These are phyloP conservation scores for Pangasianodon gigas DNA, from an alignment of 2,113 vertebrate species.

Conservation along the genomic window DNA sequence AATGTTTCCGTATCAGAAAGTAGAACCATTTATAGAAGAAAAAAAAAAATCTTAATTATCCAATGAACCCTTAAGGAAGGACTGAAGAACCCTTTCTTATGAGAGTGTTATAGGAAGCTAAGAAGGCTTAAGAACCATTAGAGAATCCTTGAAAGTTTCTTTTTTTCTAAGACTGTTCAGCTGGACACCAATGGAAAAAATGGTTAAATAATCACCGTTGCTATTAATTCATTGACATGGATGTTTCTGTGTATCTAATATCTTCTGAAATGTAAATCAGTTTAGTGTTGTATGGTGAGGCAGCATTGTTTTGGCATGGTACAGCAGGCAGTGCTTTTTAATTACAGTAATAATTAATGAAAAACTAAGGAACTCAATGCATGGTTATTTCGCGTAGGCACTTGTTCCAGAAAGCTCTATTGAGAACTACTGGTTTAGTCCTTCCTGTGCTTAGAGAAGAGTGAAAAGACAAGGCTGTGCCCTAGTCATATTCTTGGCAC, in stretches of 20 bases:
- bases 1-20: not conserved
- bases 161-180: not conserved
- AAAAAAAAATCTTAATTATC: not conserved
- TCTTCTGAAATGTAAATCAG: not conserved
- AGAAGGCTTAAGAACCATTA: not conserved
- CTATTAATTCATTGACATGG: not conserved
- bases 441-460: not conserved
- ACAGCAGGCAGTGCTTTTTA: not conserved
- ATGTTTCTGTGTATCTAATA: not conserved
- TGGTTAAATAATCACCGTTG: not conserved
- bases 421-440: slow-evolving; percentile 26
- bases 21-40: not conserved
- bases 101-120: not conserved
- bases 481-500: slow-evolving; percentile 26
- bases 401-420: not conserved
- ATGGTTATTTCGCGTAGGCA: not conserved
- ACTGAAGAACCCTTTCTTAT: not conserved
- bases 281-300: not conserved
- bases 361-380: not conserved
- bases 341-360: not conserved
- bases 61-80: not conserved
- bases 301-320: not conserved
- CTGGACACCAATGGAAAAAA: not conserved
- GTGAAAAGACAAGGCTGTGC: not conserved
- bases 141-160: not conserved